Base-by-base conservation (phyloP, 2,797 vertebrate species). In the Oreortyx pictus region DNA sequence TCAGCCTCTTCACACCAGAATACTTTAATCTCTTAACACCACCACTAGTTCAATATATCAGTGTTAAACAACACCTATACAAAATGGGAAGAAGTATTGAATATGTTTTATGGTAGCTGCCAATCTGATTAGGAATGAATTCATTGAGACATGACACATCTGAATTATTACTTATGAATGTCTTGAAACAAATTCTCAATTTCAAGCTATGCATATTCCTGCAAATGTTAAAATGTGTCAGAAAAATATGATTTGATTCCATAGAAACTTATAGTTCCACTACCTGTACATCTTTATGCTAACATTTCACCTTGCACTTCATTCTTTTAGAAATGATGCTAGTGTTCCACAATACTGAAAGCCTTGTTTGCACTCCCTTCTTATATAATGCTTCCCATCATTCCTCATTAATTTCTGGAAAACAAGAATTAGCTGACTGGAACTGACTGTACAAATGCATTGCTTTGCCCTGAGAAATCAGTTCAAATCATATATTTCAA, bases 211-310 rank as follows among this genome's bases (percentile, higher is more conserved):
- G 23, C 14, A 47, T 64, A 24, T 66, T 66, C 52, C 44, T 81
- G 57, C 11, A 85, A 91, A 85, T 31, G 20, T 52, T 66, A 56
- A 50, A 72, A 56, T 7, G 23, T 13, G 31, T 52, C 82, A 85
- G 64, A 50, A 85, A 31, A 79, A 41, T 13, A 77, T 72, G 56
- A 91, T 79, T 39, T 68, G 64, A 72, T 85, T 44, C 35, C 20
- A 41, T 4, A 47, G 31, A 73, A 65, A 85, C 64, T 43, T 52
- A 29, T 43, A 52, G 8, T 64, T 92, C 23, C 54, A 56, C 41
- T 72, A 29, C 43, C 29, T 82, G 46, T 24, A 39, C 0, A 0
- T 25, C 47, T 44, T 52, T 22, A 3, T 12, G 39, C 47, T 89
- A 39, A 62, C 70, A 74, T 74, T 81, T 66, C 49, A 44, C 62